phyloP scores from a whole-genome alignment of 2,888 invertebrate genomes.

The Sinotaia quadrata region DNA sequence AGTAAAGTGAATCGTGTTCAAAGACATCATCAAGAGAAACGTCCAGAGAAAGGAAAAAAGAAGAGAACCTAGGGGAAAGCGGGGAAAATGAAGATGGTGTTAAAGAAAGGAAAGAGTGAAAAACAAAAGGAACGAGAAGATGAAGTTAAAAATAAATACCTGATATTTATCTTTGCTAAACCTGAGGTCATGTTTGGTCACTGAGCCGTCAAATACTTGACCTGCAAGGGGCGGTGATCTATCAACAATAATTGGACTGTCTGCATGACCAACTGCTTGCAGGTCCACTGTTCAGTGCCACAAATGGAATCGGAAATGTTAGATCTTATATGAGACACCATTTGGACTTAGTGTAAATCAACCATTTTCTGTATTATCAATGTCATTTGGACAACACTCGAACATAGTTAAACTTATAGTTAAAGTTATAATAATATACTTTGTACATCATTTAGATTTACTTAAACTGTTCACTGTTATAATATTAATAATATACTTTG shows the following conservation, averaged over 20 bases:
- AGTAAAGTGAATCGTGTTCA: too few relatives aligned
- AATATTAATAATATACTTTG: too few relatives aligned
- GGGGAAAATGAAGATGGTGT: background rate
- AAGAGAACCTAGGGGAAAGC: background rate
- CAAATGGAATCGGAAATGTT: background rate
- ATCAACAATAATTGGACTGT: conserved; percentile 55
- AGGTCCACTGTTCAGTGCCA: conserved; percentile 49
- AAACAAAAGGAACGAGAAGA: background rate
- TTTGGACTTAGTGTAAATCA: too few relatives aligned
- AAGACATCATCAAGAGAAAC: background rate
- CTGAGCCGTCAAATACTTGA: conserved; percentile 47
- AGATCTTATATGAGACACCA: background rate
- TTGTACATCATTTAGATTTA: too few relatives aligned
- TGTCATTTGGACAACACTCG: too few relatives aligned
- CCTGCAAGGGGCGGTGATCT: conserved; percentile 49
- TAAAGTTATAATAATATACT: too few relatives aligned
- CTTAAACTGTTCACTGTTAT: too few relatives aligned
- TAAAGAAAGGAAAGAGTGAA: background rate
- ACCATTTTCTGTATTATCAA: too few relatives aligned
- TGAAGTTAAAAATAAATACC: too few relatives aligned
- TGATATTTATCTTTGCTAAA: conserved; percentile 49
- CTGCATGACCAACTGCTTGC: conserved; percentile 42
- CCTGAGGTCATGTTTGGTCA: conserved; percentile 40
- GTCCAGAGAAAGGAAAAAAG: background rate
- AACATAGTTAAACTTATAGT: too few relatives aligned